phyloP scores from a whole-genome alignment of 2,888 invertebrate genomes.

The Lamproptera curius region DNA sequence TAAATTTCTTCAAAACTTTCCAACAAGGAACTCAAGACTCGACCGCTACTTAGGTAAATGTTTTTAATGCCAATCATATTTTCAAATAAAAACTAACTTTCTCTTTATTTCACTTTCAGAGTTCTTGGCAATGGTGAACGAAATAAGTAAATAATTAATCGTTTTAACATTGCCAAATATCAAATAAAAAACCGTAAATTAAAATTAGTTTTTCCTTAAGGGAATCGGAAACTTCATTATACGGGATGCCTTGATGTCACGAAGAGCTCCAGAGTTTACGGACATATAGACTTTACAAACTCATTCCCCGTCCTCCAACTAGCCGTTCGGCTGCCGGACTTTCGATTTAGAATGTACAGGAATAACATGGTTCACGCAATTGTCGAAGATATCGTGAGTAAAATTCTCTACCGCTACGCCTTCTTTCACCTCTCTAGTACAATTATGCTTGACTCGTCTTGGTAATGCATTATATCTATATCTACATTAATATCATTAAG shows the following conservation, averaged over 20 bases:
- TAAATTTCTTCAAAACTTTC: too few relatives aligned
- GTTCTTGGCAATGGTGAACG: conserved; percentile 36
- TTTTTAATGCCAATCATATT: too few relatives aligned
- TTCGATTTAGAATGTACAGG: conserved; percentile 81
- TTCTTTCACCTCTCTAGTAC: too few relatives aligned
- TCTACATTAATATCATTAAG: too few relatives aligned
- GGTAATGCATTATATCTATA: too few relatives aligned
- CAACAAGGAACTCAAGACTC: too few relatives aligned
- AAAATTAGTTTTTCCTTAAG: conserved; percentile 30
- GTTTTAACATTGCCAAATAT: not conserved
- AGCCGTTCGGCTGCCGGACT: conserved; percentile 80
- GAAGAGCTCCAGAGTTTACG: conserved; percentile 36
- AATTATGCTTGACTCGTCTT: too few relatives aligned
- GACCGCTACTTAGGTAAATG: too few relatives aligned
- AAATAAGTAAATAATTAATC: conserved; percentile 45
- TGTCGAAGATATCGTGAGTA: conserved; percentile 76
- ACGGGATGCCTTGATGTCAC: conserved; percentile 47
- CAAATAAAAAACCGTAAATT: too few relatives aligned
- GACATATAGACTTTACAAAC: conserved; percentile 62
- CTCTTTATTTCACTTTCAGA: too few relatives aligned
- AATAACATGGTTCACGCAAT: conserved; percentile 82
- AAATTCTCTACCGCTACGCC: too few relatives aligned
- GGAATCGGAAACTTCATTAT: conserved; percentile 50
- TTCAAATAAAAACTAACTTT: too few relatives aligned
- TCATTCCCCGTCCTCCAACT: conserved; percentile 83